Conservation (phyloP, 2,113 vertebrate species). For the Poicephalus gulielmi region DNA sequence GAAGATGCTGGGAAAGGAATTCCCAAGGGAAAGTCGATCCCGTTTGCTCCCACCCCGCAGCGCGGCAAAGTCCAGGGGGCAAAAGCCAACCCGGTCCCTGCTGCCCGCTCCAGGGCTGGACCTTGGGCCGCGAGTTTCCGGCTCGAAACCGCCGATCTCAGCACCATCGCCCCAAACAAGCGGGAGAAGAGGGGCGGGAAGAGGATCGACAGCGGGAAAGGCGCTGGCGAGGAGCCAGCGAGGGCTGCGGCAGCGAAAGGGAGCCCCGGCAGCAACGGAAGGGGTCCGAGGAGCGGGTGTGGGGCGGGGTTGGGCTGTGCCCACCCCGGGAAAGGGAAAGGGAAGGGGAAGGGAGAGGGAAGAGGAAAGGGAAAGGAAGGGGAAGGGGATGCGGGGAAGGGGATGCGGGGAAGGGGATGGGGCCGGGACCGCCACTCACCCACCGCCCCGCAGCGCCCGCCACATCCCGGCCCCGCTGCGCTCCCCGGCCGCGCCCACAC, state of each 20-base stretch:
- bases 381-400: too few species aligned
- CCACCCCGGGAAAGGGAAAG: too few species aligned
- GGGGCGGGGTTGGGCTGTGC: too few species aligned
- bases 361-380: too few species aligned
- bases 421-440: neutral
- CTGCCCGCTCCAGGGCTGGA: neutral
- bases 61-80: neutral
- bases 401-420: neutral
- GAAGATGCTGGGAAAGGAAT: neutral
- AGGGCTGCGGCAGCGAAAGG: neutral
- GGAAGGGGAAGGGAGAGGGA: neutral
- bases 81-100: neutral
- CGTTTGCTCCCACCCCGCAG: neutral
- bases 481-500: neutral
- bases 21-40: fast-evolving
- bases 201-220: neutral
- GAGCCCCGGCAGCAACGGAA: too few species aligned
- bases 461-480: neutral
- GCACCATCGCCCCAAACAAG: fast-evolving
- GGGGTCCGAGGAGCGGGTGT: too few species aligned
- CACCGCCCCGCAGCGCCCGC: neutral
- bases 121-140: neutral
- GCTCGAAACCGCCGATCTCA: fast-evolving
- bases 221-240: neutral
- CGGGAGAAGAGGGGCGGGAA: neutral